Conservation (phyloP, 2,888 invertebrate genomes). For the Rhagonycha lutea region DNA sequence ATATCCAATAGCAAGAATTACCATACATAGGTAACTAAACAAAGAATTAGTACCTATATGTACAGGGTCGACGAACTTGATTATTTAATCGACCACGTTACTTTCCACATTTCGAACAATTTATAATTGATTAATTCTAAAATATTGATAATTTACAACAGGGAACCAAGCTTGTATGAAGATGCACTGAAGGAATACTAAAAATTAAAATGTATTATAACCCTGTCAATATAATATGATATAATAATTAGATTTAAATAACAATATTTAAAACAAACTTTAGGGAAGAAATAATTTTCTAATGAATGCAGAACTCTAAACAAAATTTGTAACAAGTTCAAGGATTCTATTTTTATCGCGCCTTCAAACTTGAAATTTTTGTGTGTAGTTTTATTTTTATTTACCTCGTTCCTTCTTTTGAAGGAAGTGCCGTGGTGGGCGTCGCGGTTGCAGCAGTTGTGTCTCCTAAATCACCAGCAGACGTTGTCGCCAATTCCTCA, state of each 20-base stretch:
- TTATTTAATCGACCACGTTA: not conserved
- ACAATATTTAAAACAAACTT: not conserved
- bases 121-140: not conserved
- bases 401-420: constrained; percentile 46
- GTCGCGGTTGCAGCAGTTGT: constrained; percentile 52
- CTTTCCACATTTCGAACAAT: not conserved
- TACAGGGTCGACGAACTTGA: not conserved
- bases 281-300: not conserved
- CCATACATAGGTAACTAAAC: not conserved
- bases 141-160: not conserved
- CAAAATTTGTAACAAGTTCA: not conserved
- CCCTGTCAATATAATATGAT: no score
- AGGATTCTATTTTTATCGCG: not conserved
- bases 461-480: constrained; percentile 57
- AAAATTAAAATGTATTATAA: not conserved
- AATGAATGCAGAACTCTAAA: not conserved
- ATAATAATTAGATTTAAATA: no score
- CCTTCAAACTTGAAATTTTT: not conserved
- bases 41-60: not conserved
- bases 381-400: not conserved
- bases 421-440: constrained; percentile 54
- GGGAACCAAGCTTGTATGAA: no score
- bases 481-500: constrained; percentile 78
- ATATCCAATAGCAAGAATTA: not conserved
- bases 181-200: no score